Evolutionary conservation across 2,888 invertebrate genomes (phyloP).

Genomic region (Entomobrya proxima): DNA sequence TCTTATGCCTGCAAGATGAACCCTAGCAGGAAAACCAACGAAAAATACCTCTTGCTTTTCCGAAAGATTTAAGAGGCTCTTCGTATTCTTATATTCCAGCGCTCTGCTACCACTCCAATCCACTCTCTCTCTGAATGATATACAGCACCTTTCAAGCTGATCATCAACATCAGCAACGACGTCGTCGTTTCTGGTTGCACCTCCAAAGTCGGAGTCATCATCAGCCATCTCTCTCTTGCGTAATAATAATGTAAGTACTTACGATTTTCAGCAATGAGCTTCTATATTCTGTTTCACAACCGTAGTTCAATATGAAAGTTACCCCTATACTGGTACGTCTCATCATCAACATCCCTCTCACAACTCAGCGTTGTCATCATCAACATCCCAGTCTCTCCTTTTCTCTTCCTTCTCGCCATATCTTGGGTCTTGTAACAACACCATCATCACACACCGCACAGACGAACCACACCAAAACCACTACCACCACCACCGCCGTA

Average conservation of each 20-base stretch:
- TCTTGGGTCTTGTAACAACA: constrained; percentile 21
- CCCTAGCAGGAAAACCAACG: constrained; percentile 11
- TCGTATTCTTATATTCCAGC: neutral
- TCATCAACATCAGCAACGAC: constrained; percentile 53
- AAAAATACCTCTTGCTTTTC: constrained; percentile 48
- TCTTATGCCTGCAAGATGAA: neutral
- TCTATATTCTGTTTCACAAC: neutral
- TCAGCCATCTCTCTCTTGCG: constrained; percentile 41
- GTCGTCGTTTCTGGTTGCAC: constrained; percentile 24
- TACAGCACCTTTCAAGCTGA: constrained; percentile 62
- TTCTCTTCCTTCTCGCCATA: constrained; percentile 6
- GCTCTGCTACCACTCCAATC: constrained; percentile 17
- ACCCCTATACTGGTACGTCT: neutral
- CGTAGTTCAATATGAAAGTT: neutral
- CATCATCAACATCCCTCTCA: constrained; percentile 30
- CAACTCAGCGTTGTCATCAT: constrained; percentile 18
- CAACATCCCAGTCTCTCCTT: constrained; percentile 31
- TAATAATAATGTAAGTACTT: constrained; percentile 46
- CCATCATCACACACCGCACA: neutral
- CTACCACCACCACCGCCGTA: neutral
- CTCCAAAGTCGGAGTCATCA: constrained; percentile 37
- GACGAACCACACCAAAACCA: constrained; percentile 17
- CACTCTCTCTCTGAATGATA: constrained; percentile 50
- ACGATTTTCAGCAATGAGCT: constrained; percentile 45
- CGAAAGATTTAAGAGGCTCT: constrained; percentile 54